Conservation (phyloP, 2,797 vertebrate genomes). For the Alosa sapidissima region DNA sequence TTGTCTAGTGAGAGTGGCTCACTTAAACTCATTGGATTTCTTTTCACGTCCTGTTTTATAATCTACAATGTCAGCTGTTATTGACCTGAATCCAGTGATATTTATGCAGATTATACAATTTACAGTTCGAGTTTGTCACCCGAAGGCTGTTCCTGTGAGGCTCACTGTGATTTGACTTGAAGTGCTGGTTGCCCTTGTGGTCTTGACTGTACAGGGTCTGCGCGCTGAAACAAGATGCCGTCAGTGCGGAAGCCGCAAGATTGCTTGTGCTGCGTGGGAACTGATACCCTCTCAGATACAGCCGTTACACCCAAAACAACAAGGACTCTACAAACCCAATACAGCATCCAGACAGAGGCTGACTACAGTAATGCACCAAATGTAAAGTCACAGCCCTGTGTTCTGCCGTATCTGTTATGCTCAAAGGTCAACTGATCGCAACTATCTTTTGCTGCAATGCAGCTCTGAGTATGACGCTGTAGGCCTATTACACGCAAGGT, state of each 20-base stretch:
- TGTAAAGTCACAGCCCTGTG: slow-evolving; percentile 4
- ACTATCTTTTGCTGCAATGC: slow-evolving; percentile 9
- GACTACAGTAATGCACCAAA: slow-evolving; percentile 10
- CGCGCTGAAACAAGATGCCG: slow-evolving; percentile 46
- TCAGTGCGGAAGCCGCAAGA: slow-evolving; percentile 42
- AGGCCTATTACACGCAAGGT: not conserved
- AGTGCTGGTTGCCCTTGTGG: slow-evolving; percentile 15
- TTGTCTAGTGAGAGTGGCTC: slow-evolving; percentile 6
- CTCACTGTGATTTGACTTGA: not conserved
- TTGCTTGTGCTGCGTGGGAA: slow-evolving; percentile 34
- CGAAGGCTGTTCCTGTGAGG: slow-evolving; percentile 38
- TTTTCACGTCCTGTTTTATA: not conserved
- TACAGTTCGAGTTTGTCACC: not conserved
- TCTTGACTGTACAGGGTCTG: not conserved
- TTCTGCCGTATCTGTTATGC: not conserved
- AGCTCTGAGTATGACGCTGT: not conserved
- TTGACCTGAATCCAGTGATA: not conserved
- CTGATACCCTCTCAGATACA: slow-evolving; percentile 47
- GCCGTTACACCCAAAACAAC: slow-evolving; percentile 48
- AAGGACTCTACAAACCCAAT: slow-evolving; percentile 44
- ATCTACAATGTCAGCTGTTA: not conserved
- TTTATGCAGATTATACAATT: not conserved
- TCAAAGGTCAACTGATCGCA: slow-evolving; percentile 11
- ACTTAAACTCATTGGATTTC: not conserved
- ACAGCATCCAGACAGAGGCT: slow-evolving; percentile 37